A percentile compares a stretch with the other conserved stretches of the same genome.
These are phyloP conservation scores for Timema cristinae DNA, from an alignment of 2,888 invertebrate species.

Conservation along the genomic window DNA sequence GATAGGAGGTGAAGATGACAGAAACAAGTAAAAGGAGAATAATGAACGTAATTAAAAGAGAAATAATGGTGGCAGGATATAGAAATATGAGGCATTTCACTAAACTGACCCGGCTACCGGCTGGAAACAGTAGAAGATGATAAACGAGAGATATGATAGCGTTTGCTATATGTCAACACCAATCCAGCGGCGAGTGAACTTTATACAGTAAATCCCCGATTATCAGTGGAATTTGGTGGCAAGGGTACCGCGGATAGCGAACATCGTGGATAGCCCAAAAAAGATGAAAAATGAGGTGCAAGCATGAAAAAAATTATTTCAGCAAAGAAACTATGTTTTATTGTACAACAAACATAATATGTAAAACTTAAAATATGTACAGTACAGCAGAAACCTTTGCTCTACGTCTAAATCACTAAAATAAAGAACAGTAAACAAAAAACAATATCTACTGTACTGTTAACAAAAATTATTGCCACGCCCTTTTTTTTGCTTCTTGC, in stretches of 20 bases:
- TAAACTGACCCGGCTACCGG: no score
- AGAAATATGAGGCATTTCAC: no score
- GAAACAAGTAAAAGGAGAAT: no score
- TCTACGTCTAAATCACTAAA: no score
- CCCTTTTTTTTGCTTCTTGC: not conserved
- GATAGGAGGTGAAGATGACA: no score
- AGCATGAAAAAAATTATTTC: not conserved
- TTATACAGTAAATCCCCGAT: not conserved
- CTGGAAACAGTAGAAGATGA: no score
- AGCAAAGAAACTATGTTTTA: not conserved
- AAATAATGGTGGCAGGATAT: no score
- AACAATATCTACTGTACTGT: not conserved
- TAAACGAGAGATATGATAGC: no score
- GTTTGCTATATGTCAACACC: no score
- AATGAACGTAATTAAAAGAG: no score
- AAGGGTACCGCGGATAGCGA: not conserved
- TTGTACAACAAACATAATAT: not conserved
- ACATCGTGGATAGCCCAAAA: not conserved
- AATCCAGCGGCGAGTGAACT: no score
- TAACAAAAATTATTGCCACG: not conserved
- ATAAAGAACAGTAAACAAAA: no score
- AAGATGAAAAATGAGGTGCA: not conserved
- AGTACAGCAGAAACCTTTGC: not conserved
- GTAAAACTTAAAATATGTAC: not conserved
- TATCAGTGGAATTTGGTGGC: not conserved